Evolutionary conservation across 2,888 invertebrate genomes (phyloP).

Genomic region (Hypolimnas misippus): DNA sequence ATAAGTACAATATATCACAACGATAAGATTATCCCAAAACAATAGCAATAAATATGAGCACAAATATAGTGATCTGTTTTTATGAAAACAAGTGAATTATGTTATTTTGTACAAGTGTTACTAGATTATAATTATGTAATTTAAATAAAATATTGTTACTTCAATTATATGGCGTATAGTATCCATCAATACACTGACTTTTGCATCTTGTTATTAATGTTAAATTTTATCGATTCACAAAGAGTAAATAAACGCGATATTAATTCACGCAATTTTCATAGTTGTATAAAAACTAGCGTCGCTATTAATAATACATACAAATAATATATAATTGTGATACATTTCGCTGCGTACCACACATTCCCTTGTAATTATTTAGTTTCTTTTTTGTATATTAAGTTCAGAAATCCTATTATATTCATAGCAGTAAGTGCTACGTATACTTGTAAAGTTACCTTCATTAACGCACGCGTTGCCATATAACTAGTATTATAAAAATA

Average conservation of each 20-base stretch:
- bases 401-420: conserved; percentile 51
- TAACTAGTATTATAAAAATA: conserved; percentile 56
- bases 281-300: conserved; percentile 15
- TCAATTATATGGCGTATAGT: conserved; percentile 19
- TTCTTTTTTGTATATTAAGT: conserved; percentile 69
- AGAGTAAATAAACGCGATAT: conserved; percentile 28
- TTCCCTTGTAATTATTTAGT: conserved; percentile 62
- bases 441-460: conserved; percentile 73
- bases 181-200: conserved; percentile 50
- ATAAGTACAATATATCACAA: neutral
- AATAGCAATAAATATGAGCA: conserved; percentile 7
- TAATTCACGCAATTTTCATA: conserved; percentile 23
- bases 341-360: conserved; percentile 52
- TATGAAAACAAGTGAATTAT: neutral
- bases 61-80: neutral
- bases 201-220: conserved; percentile 71
- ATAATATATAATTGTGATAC: conserved; percentile 42
- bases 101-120: neutral
- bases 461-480: conserved; percentile 76
- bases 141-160: neutral
- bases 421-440: conserved; percentile 57
- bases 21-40: neutral
- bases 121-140: neutral
- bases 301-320: conserved; percentile 28
- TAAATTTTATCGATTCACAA: conserved; percentile 68